These are phyloP conservation scores for Cephus pygmeus DNA, from an alignment of 2,888 invertebrate species.

Conservation along the genomic window DNA sequence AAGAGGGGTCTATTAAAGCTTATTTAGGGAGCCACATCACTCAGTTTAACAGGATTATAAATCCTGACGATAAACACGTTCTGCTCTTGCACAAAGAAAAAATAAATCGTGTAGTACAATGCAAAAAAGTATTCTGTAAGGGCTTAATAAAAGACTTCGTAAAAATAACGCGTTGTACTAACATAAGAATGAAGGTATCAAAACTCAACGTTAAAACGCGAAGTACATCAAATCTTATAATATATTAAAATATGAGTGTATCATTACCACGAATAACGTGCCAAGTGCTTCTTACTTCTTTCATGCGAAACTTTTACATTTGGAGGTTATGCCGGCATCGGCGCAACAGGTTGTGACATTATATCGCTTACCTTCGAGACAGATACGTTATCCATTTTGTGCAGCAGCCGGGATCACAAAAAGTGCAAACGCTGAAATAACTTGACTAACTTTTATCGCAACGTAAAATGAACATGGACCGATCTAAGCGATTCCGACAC, in stretches of 20 bases:
- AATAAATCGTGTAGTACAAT: not conserved
- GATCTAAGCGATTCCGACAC: not conserved
- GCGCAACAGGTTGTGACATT: constrained; percentile 52
- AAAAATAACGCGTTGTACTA: not conserved
- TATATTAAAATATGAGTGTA: not conserved
- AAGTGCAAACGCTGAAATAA: not conserved
- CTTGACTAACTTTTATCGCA: not conserved
- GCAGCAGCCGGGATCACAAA: not conserved
- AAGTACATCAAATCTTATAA: not conserved
- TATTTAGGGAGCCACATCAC: not conserved
- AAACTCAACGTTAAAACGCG: not conserved
- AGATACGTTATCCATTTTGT: constrained; percentile 56
- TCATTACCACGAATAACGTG: not conserved
- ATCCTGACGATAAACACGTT: not conserved
- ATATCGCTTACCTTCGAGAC: constrained; percentile 55
- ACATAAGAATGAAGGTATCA: not conserved
- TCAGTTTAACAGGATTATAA: not conserved
- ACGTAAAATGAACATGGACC: not conserved
- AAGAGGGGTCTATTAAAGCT: not conserved
- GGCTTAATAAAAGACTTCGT: not conserved
- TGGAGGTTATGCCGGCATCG: constrained; percentile 19
- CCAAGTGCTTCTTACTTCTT: not conserved
- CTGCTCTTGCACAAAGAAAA: not conserved
- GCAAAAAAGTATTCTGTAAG: not conserved
- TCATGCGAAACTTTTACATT: constrained; percentile 17